Base-by-base conservation (phyloP, 2,888 invertebrate genomes). In the Protula sp. region DNA sequence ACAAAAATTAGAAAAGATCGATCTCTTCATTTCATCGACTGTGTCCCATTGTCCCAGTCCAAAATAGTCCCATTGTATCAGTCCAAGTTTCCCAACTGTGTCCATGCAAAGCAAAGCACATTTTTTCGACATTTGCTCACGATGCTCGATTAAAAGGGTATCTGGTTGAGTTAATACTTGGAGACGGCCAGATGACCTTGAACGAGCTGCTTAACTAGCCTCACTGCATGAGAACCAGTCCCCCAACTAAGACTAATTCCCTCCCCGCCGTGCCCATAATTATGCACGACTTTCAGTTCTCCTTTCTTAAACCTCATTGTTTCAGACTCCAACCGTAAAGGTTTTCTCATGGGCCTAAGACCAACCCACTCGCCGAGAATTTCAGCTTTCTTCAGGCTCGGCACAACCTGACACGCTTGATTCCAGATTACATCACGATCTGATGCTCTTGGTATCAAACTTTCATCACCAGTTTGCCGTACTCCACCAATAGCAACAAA, bases 201-300 rank as follows among this genome's bases (percentile, higher is more conserved):
- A n/a, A n/a, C n/a, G n/a, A n/a, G n/a, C n/a, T 53, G 52, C 24
- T 51, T 19, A 9, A 88, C 87, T 24, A 90, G 81, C 56, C 85
- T 76, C 0, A 91, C 87, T 0, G 92, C 91, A 72, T 91, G 85
- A 61, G 87, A 83, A 0, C 90, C 87, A 0, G 93, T 92, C 5
- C 94, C 94, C 30, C 94, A 94, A 3, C 92, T 89, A 45, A 91
- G 87, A 62, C 90, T 89, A 0, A 95, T 89, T 0, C 95, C 95
- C 77, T 94, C 93, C 0, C 93, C 94, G 0, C 94, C 94, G 77
- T 95, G 95, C 0, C 95, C 95, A 76, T 95, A 95, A 80, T 94
- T 92, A 78, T 97, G 95, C 3, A 95, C 88, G 31, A 94, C 62
- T 54, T 55, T 47, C 28, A 57, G 50, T 19, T 31, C n/a, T 30